Evolutionary conservation across 2,888 invertebrate species (phyloP).

Genomic region (Ernsta delagoae): DNA sequence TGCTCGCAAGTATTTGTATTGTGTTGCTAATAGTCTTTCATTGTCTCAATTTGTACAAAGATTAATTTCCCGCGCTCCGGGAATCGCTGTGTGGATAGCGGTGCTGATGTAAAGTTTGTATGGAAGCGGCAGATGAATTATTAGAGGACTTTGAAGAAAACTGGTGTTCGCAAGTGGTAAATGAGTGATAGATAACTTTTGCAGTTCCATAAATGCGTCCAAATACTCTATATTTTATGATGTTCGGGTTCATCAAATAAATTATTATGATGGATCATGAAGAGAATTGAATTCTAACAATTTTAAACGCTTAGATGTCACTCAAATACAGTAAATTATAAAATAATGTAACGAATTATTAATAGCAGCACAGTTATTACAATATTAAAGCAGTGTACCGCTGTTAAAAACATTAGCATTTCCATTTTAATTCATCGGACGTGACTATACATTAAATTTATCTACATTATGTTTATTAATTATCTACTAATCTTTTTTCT

Average conservation of each 20-base stretch:
- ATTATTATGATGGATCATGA: no score
- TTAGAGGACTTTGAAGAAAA: no score
- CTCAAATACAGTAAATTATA: not conserved
- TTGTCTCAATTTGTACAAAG: conserved; percentile 76
- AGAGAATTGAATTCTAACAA: no score
- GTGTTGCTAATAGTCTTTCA: conserved; percentile 68
- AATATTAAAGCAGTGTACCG: not conserved
- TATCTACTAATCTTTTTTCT: no score
- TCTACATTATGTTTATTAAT: no score
- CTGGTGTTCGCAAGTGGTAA: no score
- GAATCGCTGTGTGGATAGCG: conserved; percentile 52
- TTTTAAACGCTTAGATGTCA: not conserved
- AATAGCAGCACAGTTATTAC: not conserved
- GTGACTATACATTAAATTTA: conserved; percentile 5
- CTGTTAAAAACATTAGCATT: not conserved
- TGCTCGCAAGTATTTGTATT: conserved; percentile 64
- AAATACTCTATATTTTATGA: no score
- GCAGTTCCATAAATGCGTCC: no score
- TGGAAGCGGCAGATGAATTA: conserved; percentile 15
- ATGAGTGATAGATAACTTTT: no score
- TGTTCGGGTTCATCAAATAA: no score
- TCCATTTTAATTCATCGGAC: conserved; percentile 9
- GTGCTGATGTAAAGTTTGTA: conserved; percentile 35
- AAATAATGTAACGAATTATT: not conserved
- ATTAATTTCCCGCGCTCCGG: conserved; percentile 74